These are phyloP conservation scores for Pithys albifrons DNA, from an alignment of 2,113 vertebrate species.

Conservation along the genomic window DNA sequence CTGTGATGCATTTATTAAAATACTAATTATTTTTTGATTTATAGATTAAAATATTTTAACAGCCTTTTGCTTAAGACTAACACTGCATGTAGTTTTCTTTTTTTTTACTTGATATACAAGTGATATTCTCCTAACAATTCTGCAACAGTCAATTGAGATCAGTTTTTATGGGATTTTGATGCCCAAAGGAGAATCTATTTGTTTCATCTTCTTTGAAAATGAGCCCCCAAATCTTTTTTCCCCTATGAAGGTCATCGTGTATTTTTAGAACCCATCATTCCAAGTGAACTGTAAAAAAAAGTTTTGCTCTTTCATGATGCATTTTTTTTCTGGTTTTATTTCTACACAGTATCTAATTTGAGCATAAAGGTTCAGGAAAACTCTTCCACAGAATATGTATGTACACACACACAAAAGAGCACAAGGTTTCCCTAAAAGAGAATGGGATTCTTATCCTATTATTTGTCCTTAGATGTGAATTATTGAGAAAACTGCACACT, in stretches of 20 bases:
- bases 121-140: background rate
- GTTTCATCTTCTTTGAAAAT: background rate
- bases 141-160: background rate
- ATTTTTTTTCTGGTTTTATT: background rate
- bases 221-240: background rate
- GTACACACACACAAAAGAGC: background rate
- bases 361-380: background rate
- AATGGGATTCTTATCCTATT: background rate
- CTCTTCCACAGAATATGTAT: background rate
- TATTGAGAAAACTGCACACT: background rate
- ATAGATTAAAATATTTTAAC: background rate
- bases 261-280: background rate
- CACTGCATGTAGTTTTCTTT: background rate
- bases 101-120: background rate
- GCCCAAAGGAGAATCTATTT: accelerated
- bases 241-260: background rate
- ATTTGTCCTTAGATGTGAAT: background rate
- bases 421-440: background rate
- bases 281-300: background rate
- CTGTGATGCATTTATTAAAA: background rate
- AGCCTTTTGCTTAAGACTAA: background rate
- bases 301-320: accelerated
- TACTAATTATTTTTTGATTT: background rate
- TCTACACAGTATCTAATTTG: background rate
- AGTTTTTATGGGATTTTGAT: background rate